Evolutionary conservation across 2,797 vertebrate genomes (phyloP).

Genomic region (Tapirus indicus): DNA sequence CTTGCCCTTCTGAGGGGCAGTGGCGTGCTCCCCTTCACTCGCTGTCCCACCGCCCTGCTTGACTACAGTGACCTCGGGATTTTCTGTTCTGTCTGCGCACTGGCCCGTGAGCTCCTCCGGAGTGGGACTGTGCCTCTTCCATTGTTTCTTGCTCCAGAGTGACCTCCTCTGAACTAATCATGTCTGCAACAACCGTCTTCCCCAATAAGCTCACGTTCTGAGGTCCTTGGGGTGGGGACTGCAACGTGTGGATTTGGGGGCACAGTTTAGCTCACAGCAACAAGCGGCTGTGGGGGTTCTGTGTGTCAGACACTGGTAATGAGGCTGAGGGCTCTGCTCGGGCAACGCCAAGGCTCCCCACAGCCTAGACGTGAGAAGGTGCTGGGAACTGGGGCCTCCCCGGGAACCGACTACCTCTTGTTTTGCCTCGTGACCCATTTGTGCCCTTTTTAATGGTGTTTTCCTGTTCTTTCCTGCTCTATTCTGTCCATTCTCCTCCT

Average conservation of each 20-base stretch:
- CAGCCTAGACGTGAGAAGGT: background rate
- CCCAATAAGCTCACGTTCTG: background rate
- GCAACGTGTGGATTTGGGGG: background rate
- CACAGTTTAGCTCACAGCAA: background rate
- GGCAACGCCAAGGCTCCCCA: background rate
- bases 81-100: background rate
- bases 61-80: fast-evolving
- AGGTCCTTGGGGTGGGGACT: background rate
- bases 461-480: background rate
- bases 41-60: background rate
- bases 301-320: background rate
- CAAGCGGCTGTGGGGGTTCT: background rate
- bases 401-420: background rate
- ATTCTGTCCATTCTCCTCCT: background rate
- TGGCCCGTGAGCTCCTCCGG: background rate
- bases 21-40: fast-evolving
- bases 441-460: background rate
- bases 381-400: background rate
- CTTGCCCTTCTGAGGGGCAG: background rate
- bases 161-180: background rate
- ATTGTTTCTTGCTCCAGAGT: background rate
- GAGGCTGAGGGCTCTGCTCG: background rate
- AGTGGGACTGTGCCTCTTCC: background rate
- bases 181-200: background rate
- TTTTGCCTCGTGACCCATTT: background rate